phyloP scores from a whole-genome alignment of 2,888 invertebrate species.

The Resseliella maxima region DNA sequence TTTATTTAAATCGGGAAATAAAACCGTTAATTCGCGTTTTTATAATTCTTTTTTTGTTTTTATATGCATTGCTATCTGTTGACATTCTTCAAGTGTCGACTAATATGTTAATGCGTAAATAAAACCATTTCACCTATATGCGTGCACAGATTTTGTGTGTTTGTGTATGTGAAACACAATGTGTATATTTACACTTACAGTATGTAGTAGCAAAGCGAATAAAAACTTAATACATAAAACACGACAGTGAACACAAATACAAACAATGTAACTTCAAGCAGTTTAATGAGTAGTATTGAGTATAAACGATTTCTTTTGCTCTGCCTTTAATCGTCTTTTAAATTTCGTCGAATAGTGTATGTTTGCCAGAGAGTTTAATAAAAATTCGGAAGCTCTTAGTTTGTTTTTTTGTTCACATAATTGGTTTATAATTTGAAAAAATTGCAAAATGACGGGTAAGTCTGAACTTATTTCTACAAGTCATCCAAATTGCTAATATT shows the following conservation, averaged over 20 bases:
- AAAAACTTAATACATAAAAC: too few relatives aligned
- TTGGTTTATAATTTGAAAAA: background rate
- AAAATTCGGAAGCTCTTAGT: background rate
- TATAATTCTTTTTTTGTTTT: too few relatives aligned
- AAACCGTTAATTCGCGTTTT: too few relatives aligned
- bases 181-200: too few relatives aligned
- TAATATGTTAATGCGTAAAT: too few relatives aligned
- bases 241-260: background rate
- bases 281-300: slow-evolving; percentile 20
- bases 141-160: too few relatives aligned
- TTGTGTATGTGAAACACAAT: too few relatives aligned
- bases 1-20: too few relatives aligned
- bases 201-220: too few relatives aligned
- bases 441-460: slow-evolving; percentile 10
- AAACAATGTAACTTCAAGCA: background rate
- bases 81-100: too few relatives aligned
- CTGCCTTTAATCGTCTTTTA: background rate
- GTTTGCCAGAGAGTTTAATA: background rate
- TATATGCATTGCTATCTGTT: too few relatives aligned
- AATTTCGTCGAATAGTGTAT: background rate
- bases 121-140: too few relatives aligned
- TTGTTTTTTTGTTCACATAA: background rate
- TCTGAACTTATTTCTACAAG: background rate
- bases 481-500: background rate
- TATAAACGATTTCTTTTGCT: background rate